phyloP scores from a whole-genome alignment of 2,888 invertebrate genomes.

The Ophioninae sp. region DNA sequence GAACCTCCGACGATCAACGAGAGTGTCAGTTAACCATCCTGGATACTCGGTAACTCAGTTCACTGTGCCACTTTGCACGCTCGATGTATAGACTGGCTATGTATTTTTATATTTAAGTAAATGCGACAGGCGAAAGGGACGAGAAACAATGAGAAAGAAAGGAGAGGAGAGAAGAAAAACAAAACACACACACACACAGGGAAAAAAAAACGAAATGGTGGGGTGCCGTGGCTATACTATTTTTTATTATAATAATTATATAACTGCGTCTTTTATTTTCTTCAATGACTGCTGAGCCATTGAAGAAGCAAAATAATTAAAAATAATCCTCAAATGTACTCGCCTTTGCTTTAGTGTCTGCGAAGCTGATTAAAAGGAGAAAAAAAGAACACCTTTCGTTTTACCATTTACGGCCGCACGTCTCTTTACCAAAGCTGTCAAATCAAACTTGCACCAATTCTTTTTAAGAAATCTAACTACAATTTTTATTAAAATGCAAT shows the following conservation, averaged over 20 bases:
- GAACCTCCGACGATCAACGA: constrained; percentile 72
- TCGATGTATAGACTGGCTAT: constrained; percentile 81
- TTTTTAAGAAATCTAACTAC: constrained; percentile 20
- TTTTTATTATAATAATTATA: constrained; percentile 56
- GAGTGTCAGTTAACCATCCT: constrained; percentile 79
- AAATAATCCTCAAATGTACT: constrained; percentile 35
- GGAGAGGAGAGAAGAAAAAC: constrained; percentile 51
- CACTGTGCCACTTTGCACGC: constrained; percentile 80
- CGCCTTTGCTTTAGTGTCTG: constrained; percentile 48
- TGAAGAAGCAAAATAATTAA: constrained; percentile 8
- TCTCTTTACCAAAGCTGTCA: constrained; percentile 46
- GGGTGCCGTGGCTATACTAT: constrained; percentile 72
- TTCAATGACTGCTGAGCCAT: constrained; percentile 29
- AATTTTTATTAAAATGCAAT: constrained; percentile 35
- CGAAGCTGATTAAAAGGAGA: constrained; percentile 39
- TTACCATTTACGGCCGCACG: constrained; percentile 40
- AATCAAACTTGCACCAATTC: constrained; percentile 53
- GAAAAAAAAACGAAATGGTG: constrained; percentile 53
- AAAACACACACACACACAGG: constrained; percentile 24
- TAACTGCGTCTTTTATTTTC: constrained; percentile 52
- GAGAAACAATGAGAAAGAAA: constrained; percentile 17
- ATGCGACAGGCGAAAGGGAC: constrained; percentile 61
- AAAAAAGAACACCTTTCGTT: constrained; percentile 24
- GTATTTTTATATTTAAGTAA: constrained; percentile 81
- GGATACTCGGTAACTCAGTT: constrained; percentile 77